Base-by-base conservation (phyloP, 2,113 vertebrate genomes). In the Suricata suricatta region DNA sequence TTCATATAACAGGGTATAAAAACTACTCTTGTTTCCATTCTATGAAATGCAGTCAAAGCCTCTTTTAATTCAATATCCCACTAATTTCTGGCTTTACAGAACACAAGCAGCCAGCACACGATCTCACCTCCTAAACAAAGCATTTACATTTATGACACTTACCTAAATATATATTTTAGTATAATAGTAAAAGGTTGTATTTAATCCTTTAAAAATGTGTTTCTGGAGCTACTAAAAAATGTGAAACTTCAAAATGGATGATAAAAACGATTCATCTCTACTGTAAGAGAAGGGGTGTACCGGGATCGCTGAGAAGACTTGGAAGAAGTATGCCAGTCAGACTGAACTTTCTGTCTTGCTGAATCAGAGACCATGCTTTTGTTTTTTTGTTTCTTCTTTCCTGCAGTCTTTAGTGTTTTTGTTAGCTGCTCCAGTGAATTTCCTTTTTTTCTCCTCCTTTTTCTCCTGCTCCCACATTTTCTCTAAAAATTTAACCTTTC, bases 91-190 rank as follows among this genome's bases (percentile, higher is more conserved):
- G 52, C 19, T 90, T 87, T 52, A 88, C 41, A 77, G 87, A 91
- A 91, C 93, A 95, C 35, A 97, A 80, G 41, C 23, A 66, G 50
- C 16, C 35, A 90, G 6, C 60, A 47, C 27, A 41, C 44, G 27
- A 92, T 93, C 93, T 96, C 14, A 63, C 29, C 69, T 76, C 63
- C 81, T 35, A 87, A 88, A 74, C 23, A 88, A 95, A 95, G 10
- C 68, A 80, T 77, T 93, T 90, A 44, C 8, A 77, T 19, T 77
- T 64, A n/a, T 93, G 87, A 44, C 8, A 77, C 21, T 77, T 64
- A n/a, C 17, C 47, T 71, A 90, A 90, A 81, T 44, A 83, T 60
- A 44, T 27, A 77, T 57, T 91, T 96, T 88, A 16, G 33, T 71
- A 85, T 44, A 86, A 41, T 81, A 12, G 15, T 38, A 94, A 54